Percentiles rank a stretch among this genome's conserved stretches.
These are phyloP conservation scores for Xestoiulus laeticollis DNA, from an alignment of 2,888 invertebrate species.

Conservation along the genomic window DNA sequence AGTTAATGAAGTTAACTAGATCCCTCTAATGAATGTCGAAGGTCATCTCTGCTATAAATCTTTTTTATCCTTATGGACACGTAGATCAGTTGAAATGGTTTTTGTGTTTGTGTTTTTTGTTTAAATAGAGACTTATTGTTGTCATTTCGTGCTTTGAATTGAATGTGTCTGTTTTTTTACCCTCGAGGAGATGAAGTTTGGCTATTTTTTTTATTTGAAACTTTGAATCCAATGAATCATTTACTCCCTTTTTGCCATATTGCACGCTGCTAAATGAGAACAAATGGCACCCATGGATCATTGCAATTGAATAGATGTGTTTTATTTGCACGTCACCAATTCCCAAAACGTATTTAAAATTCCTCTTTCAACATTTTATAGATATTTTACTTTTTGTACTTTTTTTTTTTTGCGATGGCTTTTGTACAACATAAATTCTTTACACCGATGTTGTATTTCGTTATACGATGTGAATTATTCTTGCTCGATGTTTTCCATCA, in stretches of 20 bases:
- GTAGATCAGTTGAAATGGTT: too few species aligned
- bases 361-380: background rate
- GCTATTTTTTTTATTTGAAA: background rate
- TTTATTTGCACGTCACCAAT: slow-evolving; percentile 14
- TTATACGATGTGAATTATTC: background rate
- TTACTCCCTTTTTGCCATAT: background rate
- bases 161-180: background rate
- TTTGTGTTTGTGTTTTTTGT: too few species aligned
- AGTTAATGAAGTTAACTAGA: too few species aligned
- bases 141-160: background rate
- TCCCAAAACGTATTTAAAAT: slow-evolving; percentile 25
- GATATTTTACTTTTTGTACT: background rate
- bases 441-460: background rate
- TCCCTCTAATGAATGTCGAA: too few species aligned
- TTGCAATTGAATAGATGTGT: background rate
- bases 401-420: background rate
- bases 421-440: background rate
- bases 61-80: too few species aligned
- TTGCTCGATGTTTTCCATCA: background rate
- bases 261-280: background rate
- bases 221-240: background rate
- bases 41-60: too few species aligned
- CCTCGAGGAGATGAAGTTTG: background rate
- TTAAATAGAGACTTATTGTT: background rate
- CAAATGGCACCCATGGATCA: slow-evolving; percentile 34